A percentile compares a stretch with the other conserved stretches of the same genome.
Evolutionary conservation across 2,113 vertebrate species (phyloP).

Genomic region (Rhabdomys dilectus): DNA sequence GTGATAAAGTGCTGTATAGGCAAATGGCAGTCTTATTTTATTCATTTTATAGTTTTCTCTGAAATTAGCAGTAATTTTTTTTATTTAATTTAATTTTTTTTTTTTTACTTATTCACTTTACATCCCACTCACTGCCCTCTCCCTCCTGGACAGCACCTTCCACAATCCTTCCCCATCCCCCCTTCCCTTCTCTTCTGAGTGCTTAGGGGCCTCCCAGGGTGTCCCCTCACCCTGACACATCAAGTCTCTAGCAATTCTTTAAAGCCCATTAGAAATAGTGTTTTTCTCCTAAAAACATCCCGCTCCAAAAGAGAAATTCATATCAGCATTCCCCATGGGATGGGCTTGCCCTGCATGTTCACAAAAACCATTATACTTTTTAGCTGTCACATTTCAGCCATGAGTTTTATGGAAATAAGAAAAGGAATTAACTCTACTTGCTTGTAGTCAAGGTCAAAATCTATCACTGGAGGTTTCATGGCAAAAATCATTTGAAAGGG

Average conservation of each 20-base stretch:
- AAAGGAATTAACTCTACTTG: constrained; percentile 21
- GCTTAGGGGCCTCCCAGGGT: no score
- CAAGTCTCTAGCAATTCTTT: constrained; percentile 46
- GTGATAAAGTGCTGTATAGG: background rate
- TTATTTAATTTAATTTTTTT: no score
- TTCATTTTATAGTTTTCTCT: constrained; percentile 39
- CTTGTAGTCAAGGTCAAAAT: constrained; percentile 63
- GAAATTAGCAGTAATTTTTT: constrained; percentile 57
- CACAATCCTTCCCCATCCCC: no score
- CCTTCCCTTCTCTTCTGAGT: no score
- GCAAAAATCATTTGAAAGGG: constrained; percentile 53
- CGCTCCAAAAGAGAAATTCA: constrained; percentile 12
- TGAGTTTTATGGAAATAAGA: constrained; percentile 76
- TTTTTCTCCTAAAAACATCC: constrained; percentile 30
- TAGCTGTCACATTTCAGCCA: constrained; percentile 64
- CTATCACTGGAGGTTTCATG: constrained; percentile 36
- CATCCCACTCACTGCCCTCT: no score
- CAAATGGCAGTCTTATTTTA: background rate
- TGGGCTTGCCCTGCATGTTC: constrained; percentile 61
- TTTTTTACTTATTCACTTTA: no score
- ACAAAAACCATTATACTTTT: constrained; percentile 69
- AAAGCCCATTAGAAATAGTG: constrained; percentile 46
- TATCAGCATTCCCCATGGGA: constrained; percentile 52
- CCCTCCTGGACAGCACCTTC: no score
- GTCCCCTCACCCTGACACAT: no score